These are phyloP conservation scores for Entomobrya multifasciata DNA, from an alignment of 2,888 invertebrate species.

Conservation along the genomic window DNA sequence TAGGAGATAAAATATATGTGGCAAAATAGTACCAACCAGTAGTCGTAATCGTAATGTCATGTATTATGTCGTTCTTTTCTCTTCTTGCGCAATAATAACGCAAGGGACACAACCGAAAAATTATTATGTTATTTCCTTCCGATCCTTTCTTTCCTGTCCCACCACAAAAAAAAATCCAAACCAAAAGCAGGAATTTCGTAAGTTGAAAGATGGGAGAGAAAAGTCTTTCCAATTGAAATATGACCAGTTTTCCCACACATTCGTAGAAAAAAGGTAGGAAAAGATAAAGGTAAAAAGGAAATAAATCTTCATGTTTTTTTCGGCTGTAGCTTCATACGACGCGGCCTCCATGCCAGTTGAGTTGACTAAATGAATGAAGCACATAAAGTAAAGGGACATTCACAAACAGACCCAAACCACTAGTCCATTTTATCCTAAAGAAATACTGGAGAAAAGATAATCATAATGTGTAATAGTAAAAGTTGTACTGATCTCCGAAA, in stretches of 20 bases:
- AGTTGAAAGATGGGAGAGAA: neutral
- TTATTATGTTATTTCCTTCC: slow-evolving; percentile 42
- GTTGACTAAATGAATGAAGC: slow-evolving; percentile 5
- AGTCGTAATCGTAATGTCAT: neutral
- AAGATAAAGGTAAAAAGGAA: neutral
- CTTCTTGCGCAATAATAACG: neutral
- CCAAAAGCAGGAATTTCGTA: neutral
- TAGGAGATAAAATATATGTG: slow-evolving; percentile 23
- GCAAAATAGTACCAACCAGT: too few relatives aligned
- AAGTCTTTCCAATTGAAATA: neutral
- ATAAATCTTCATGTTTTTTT: neutral
- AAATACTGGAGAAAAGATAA: neutral
- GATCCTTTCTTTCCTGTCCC: slow-evolving; percentile 22
- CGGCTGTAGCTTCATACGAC: too few relatives aligned
- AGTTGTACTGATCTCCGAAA: neutral
- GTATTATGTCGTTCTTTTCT: too few relatives aligned
- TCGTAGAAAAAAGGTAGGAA: neutral
- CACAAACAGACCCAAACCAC: neutral
- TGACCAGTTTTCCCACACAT: neutral
- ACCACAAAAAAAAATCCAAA: neutral
- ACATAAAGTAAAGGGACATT: neutral
- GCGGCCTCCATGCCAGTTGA: neutral
- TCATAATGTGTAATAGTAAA: slow-evolving; percentile 19
- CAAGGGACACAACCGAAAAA: neutral
- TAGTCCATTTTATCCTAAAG: too few relatives aligned